These are phyloP conservation scores for Mycalesis mineus DNA, from an alignment of 2,888 invertebrate genomes.

Conservation along the genomic window DNA sequence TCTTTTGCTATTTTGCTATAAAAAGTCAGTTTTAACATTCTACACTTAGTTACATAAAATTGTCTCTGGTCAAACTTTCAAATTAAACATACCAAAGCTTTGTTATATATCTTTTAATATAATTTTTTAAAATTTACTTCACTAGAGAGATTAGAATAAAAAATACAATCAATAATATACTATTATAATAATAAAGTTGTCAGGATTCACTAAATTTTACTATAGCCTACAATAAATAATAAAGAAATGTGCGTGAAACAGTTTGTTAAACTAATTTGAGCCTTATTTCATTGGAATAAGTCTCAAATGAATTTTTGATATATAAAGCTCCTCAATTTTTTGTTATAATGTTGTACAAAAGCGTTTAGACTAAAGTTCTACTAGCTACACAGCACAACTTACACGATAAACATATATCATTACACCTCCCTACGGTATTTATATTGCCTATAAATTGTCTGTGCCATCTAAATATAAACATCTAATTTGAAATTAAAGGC, in stretches of 20 bases:
- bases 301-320: conserved; percentile 4
- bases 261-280: background rate
- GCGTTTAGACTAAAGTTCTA: conserved; percentile 4
- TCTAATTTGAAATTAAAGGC: background rate
- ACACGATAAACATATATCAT: conserved; percentile 5
- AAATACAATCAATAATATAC: conserved; percentile 6
- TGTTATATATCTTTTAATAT: background rate
- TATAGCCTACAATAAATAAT: conserved; percentile 12
- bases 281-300: background rate
- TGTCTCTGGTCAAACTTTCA: background rate
- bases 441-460: background rate
- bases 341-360: background rate
- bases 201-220: conserved; percentile 13
- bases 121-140: background rate
- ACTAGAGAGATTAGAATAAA: conserved; percentile 2
- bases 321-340: conserved; percentile 1
- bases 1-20: too few species aligned
- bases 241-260: conserved; percentile 17
- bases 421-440: conserved; percentile 1
- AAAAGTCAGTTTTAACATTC: too few species aligned
- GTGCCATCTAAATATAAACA: background rate
- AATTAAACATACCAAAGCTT: background rate
- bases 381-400: conserved; percentile 13
- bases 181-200: conserved; percentile 3
- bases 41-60: background rate